phyloP scores from a whole-genome alignment of 2,113 vertebrate genomes.

The Centropristis striata region DNA sequence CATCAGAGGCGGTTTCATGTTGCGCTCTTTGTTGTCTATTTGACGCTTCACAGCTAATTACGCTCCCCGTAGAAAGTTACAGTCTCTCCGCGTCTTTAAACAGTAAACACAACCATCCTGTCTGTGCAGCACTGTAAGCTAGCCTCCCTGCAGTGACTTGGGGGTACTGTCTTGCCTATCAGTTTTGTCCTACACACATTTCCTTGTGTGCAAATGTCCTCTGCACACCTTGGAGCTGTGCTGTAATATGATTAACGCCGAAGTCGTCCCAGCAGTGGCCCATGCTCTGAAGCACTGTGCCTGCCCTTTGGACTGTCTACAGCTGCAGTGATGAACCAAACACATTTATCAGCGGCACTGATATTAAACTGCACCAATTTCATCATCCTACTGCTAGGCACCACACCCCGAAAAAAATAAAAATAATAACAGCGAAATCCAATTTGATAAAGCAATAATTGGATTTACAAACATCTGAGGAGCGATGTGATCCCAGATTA shows the following conservation, averaged over 20 bases:
- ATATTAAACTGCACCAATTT: constrained; percentile 83
- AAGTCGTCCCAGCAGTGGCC: constrained; percentile 75
- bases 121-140: constrained; percentile 33
- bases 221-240: constrained; percentile 74
- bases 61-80: constrained; percentile 53
- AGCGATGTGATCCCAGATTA: constrained; percentile 81
- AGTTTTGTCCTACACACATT: constrained; percentile 79
- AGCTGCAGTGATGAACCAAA: constrained; percentile 80
- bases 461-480: constrained; percentile 83
- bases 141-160: constrained; percentile 53
- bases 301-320: constrained; percentile 80
- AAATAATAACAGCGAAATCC: constrained; percentile 79
- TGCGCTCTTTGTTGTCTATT: constrained; percentile 66
- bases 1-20: constrained; percentile 65
- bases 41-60: constrained; percentile 73
- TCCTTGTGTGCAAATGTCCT: constrained; percentile 81
- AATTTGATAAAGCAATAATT: constrained; percentile 86
- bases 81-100: constrained; percentile 67
- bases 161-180: constrained; percentile 45
- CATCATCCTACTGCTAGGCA: constrained; percentile 73
- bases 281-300: constrained; percentile 65
- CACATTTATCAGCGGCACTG: constrained; percentile 79
- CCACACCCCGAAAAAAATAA: constrained; percentile 73
- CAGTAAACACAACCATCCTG: constrained; percentile 61
- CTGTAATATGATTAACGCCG: constrained; percentile 81